A percentile compares a stretch with the other conserved stretches of the same genome.
These are phyloP conservation scores for Globodera ellingtonae DNA, from an alignment of 1,140 invertebrate genomes.

Conservation along the genomic window DNA sequence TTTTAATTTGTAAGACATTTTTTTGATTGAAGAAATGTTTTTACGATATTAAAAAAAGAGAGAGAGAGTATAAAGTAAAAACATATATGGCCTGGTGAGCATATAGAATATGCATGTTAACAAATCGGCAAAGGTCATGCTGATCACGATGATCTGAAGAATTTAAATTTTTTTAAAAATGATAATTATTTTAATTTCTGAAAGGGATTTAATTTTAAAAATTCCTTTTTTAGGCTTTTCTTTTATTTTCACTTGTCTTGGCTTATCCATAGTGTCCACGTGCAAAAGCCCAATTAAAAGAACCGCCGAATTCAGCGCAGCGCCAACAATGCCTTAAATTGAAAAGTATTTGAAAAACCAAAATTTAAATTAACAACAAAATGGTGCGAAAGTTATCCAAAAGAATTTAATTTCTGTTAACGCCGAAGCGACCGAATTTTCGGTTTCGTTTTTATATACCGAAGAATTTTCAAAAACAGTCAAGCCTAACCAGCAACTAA, in stretches of 20 bases:
- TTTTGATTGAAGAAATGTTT: background rate
- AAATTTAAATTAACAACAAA: background rate
- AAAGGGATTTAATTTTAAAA: constrained; percentile 3
- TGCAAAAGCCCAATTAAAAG: constrained; percentile 57
- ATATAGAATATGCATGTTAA: constrained; percentile 61
- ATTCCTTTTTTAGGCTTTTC: background rate
- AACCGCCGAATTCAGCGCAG: constrained; percentile 53
- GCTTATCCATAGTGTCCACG: constrained; percentile 60
- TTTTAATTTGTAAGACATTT: background rate
- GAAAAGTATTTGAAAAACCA: background rate
- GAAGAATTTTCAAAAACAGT: too few relatives aligned
- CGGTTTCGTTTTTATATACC: too few relatives aligned
- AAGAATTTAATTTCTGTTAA: too few relatives aligned
- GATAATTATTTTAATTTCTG: background rate
- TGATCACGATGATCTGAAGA: constrained; percentile 62
- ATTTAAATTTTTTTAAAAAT: background rate
- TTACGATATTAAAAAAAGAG: background rate
- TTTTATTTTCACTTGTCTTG: constrained; percentile 50
- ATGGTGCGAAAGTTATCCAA: background rate
- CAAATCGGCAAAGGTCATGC: constrained; percentile 64
- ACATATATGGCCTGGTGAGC: constrained; percentile 51
- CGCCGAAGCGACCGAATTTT: too few relatives aligned
- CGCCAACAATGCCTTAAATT: constrained; percentile 34
- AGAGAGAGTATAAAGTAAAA: background rate
- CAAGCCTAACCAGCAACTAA: too few relatives aligned